A percentile compares a stretch with the other conserved stretches of the same genome.
Evolutionary conservation across 2,797 vertebrate species (phyloP).

Genomic region (Ptychobarbus kaznakovi): DNA sequence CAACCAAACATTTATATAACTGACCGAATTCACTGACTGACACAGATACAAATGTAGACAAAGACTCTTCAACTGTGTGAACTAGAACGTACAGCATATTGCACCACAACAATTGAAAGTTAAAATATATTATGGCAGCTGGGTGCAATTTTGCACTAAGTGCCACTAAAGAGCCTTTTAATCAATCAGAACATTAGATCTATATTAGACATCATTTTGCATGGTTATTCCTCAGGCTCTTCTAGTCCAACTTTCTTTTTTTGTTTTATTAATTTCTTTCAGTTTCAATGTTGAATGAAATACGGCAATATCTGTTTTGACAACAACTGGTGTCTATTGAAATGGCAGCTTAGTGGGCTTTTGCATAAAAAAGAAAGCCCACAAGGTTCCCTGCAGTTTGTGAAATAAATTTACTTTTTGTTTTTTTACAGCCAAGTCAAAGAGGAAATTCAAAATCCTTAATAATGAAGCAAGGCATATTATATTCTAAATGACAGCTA

Average conservation of each 20-base stretch:
- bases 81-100: slow-evolving; percentile 13
- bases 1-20: slow-evolving; percentile 27
- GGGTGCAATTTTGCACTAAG: slow-evolving; percentile 30
- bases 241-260: slow-evolving; percentile 13
- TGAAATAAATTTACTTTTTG: neutral
- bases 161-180: slow-evolving; percentile 26
- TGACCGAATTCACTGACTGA: slow-evolving; percentile 23
- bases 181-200: slow-evolving; percentile 7
- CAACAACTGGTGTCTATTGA: slow-evolving; percentile 12
- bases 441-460: slow-evolving; percentile 16
- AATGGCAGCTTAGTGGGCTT: slow-evolving; percentile 16
- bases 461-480: neutral
- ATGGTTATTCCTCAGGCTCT: neutral
- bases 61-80: slow-evolving; percentile 13
- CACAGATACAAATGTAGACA: slow-evolving; percentile 26
- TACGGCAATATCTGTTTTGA: slow-evolving; percentile 6
- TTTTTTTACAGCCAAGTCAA: slow-evolving; percentile 24
- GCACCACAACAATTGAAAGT: slow-evolving; percentile 26
- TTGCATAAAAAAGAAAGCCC: slow-evolving; percentile 25
- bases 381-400: slow-evolving; percentile 33
- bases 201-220: neutral
- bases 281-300: slow-evolving; percentile 15
- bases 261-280: neutral
- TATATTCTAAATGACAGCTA: slow-evolving; percentile 21
- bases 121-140: slow-evolving; percentile 21